Base-by-base conservation (phyloP, 2,113 vertebrate genomes). In the Pseudopodoces humilis region DNA sequence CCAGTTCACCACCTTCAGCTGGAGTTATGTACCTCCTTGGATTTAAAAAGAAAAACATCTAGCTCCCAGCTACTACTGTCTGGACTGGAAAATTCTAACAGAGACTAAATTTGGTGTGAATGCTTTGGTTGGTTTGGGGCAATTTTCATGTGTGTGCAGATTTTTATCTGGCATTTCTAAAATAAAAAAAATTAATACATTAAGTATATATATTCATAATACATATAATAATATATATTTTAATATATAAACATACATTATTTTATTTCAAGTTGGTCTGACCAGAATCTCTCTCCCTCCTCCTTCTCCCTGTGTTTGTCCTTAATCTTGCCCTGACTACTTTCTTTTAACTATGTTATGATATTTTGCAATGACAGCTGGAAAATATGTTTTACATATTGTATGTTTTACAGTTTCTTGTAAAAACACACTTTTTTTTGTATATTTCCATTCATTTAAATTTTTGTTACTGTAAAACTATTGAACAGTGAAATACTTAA, bases 241-340 rank as follows among this genome's bases (percentile, higher is more conserved):
- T 39, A 20, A 47, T 31, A 25, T 30, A 13, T 23, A 53, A 19
- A 46, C 9, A 30, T 15, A 12, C 47, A 35, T 9, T 37, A 10
- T 65, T 47, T 52, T 39, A 5, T 9, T 83, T 79, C 11, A 12
- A 14, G 19, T 6, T 49, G 2, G 5, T 68, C 13, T 68, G n/a
- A 52, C 15, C 16, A 52, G 5, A 67, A 25, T 46, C 1, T 31
- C 83, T 56, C 4, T 53, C 35, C 1, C 1, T 7, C 14, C 6
- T 41, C 23, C 3, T 1, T 1, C 4, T 49, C 6, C 2, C 44
- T 53, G 3, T 33, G 5, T 17, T 30, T 50, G 5, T 49, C 11
- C 16, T 65, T 35, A 67, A 49, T 41, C 4, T 41, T 62, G 21
- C 64, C 20, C 55, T 59, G 23, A 41, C 20, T 41, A 41, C 1